Evolutionary conservation across 2,888 invertebrate species (phyloP).

Genomic region (Yponomeuta cagnagella): DNA sequence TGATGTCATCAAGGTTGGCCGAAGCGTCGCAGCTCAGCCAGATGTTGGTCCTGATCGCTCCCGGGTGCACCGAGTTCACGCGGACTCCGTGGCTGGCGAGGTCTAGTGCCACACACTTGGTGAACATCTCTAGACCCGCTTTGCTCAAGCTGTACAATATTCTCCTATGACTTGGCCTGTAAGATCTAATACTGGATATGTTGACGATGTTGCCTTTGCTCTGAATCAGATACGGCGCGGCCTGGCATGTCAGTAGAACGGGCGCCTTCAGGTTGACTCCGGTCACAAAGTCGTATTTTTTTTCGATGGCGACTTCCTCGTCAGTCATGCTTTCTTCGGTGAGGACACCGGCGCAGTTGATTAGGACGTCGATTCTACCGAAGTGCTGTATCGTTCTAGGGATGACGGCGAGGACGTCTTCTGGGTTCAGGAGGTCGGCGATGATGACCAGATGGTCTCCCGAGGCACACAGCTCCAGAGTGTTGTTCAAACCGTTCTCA

Average conservation of each 20-base stretch:
- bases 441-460: slow-evolving; percentile 5
- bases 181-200: slow-evolving; percentile 9
- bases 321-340: slow-evolving; percentile 5
- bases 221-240: slow-evolving; percentile 12
- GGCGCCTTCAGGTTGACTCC: slow-evolving; percentile 5
- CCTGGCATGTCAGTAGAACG: slow-evolving; percentile 7
- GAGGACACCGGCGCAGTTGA: slow-evolving; percentile 7
- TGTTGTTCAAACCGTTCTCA: neutral
- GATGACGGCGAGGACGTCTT: slow-evolving; percentile 14
- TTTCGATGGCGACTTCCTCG: neutral
- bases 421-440: slow-evolving; percentile 8
- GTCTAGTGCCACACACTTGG: slow-evolving; percentile 13
- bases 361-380: slow-evolving; percentile 11
- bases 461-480: neutral
- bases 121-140: slow-evolving; percentile 13
- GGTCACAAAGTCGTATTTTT: slow-evolving; percentile 8
- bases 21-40: slow-evolving; percentile 3
- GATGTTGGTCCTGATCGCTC: slow-evolving; percentile 10
- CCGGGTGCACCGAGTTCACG: slow-evolving; percentile 12
- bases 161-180: neutral
- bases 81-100: slow-evolving; percentile 11
- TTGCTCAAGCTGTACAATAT: slow-evolving; percentile 10
- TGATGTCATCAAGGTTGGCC: slow-evolving; percentile 6
- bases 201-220: slow-evolving; percentile 16
- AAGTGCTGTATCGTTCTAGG: slow-evolving; percentile 12